Evolutionary conservation across 2,797 vertebrate genomes (phyloP).

Genomic region (Myripristis jacobus): DNA sequence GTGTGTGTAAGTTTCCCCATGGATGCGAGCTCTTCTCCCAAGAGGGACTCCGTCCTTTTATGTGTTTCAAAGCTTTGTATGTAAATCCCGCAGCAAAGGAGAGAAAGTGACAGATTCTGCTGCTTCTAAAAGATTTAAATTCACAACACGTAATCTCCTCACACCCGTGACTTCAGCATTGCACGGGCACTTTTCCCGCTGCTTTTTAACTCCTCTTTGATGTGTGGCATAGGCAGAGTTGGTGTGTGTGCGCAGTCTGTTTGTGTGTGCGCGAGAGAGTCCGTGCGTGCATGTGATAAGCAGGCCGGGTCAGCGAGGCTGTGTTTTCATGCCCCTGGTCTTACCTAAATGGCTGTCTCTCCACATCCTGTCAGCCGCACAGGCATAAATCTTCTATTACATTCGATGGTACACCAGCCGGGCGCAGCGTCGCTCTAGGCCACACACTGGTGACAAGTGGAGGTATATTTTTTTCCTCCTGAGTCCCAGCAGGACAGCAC

Average conservation of each 20-base stretch:
- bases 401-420: constrained; percentile 10
- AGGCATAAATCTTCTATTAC: constrained; percentile 11
- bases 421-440: neutral
- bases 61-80: constrained; percentile 11
- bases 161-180: constrained; percentile 19
- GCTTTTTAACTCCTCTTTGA: constrained; percentile 37
- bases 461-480: neutral
- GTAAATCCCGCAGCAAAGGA: constrained; percentile 25
- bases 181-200: constrained; percentile 8
- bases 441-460: neutral
- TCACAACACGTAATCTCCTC: constrained; percentile 36
- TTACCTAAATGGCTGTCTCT: constrained; percentile 24
- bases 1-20: neutral
- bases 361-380: constrained; percentile 10
- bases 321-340: constrained; percentile 29
- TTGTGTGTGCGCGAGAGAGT: neutral
- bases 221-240: constrained; percentile 26
- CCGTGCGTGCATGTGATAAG: neutral
- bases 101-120: constrained; percentile 26
- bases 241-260: constrained; percentile 2
- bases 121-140: constrained; percentile 28
- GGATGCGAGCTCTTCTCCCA: constrained; percentile 8
- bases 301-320: constrained; percentile 21
- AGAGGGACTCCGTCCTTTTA: constrained; percentile 1
- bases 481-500: neutral